phyloP scores from a whole-genome alignment of 2,888 invertebrate genomes.

The Parochlus steinenii region DNA sequence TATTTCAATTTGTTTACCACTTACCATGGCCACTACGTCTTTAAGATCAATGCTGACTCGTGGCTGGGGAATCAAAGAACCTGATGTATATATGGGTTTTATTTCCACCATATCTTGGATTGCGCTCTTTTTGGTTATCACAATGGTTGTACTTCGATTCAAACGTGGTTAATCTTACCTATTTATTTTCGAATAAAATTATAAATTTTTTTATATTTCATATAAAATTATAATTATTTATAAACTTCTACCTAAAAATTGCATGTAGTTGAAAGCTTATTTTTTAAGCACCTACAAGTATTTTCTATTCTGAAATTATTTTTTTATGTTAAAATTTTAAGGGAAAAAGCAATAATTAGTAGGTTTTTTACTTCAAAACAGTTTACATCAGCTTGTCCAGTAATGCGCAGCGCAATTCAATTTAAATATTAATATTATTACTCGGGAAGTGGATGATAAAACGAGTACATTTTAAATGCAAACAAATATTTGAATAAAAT shows the following conservation, averaged over 20 bases:
- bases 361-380: no score
- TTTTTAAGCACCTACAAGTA: no score
- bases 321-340: no score
- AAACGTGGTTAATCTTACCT: conserved; percentile 70
- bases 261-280: no score
- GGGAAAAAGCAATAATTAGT: no score
- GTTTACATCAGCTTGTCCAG: no score
- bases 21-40: conserved; percentile 86
- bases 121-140: conserved; percentile 60
- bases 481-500: no score
- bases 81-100: conserved; percentile 77
- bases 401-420: no score
- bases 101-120: conserved; percentile 77
- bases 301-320: no score
- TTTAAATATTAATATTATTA: no score
- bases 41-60: conserved; percentile 71
- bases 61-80: conserved; percentile 69
- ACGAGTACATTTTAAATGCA: no score
- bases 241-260: conserved; percentile 2
- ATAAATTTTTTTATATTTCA: not conserved
- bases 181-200: not conserved
- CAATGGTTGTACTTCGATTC: conserved; percentile 60
- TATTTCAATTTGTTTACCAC: conserved; percentile 65
- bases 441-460: no score
- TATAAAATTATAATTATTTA: not conserved